Conservation (phyloP, 2,888 invertebrate genomes). For the Euclidia mi region DNA sequence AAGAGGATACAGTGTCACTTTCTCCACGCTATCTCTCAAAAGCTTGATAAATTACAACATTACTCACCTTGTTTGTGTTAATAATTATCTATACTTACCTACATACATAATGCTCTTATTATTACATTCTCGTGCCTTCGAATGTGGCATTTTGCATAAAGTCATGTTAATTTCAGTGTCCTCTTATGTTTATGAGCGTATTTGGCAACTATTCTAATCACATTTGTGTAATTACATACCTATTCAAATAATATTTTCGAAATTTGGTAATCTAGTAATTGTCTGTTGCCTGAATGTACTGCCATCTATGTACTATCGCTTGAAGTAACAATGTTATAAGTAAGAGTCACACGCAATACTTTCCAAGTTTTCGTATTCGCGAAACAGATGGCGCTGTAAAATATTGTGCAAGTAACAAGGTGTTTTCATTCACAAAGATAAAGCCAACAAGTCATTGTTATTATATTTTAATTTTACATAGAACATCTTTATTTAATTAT, state of each 20-base stretch:
- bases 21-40: constrained; percentile 20
- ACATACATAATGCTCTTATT: too few species aligned
- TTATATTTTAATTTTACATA: constrained; percentile 79
- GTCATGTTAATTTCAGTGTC: neutral
- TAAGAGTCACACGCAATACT: neutral
- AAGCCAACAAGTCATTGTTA: constrained; percentile 30
- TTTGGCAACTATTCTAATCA: constrained; percentile 19
- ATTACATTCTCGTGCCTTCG: too few species aligned
- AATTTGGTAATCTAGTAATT: too few species aligned
- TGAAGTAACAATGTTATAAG: neutral
- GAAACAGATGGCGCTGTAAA: constrained; percentile 45
- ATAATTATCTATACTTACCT: neutral
- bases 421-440: constrained; percentile 12
- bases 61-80: neutral
- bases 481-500: constrained; percentile 79
- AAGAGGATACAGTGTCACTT: constrained; percentile 11
- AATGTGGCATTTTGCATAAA: neutral
- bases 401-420: neutral
- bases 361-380: neutral
- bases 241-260: neutral
- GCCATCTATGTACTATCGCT: constrained; percentile 37
- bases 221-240: neutral
- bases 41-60: constrained; percentile 12
- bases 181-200: neutral
- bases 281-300: constrained; percentile 7